These are phyloP conservation scores for Volucella inflata DNA, from an alignment of 2,888 invertebrate species.

Conservation along the genomic window DNA sequence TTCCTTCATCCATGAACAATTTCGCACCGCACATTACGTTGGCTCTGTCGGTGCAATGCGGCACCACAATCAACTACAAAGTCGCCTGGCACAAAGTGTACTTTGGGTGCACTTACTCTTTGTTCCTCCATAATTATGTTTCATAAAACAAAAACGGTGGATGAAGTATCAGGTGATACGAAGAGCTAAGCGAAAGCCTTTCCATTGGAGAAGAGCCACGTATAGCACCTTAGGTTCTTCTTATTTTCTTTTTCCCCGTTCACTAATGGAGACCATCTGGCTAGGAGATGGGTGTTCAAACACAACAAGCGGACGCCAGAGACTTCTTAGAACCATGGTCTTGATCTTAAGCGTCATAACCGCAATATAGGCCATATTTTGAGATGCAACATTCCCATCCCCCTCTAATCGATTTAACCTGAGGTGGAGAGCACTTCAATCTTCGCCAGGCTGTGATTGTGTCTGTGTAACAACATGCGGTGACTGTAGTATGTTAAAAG, in stretches of 20 bases:
- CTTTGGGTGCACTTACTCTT: constrained; percentile 42
- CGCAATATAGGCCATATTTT: constrained; percentile 13
- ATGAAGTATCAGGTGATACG: constrained; percentile 40
- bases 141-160: constrained; percentile 27
- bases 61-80: constrained; percentile 28
- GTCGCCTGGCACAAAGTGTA: constrained; percentile 24
- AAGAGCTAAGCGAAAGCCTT: constrained; percentile 29
- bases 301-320: constrained; percentile 5
- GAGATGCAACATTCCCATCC: not conserved
- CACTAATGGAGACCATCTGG: constrained; percentile 27
- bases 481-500: constrained; percentile 34
- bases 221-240: not conserved
- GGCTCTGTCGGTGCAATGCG: constrained; percentile 32
- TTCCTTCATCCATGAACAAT: constrained; percentile 65
- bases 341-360: constrained; percentile 6
- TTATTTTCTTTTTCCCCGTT: not conserved
- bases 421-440: constrained; percentile 49
- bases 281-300: constrained; percentile 17
- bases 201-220: not conserved
- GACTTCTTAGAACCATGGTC: constrained; percentile 23
- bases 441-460: constrained; percentile 30
- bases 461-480: constrained; percentile 44
- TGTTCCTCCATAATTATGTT: constrained; percentile 59
- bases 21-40: constrained; percentile 57
- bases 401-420: constrained; percentile 29